Conservation (phyloP, 2,888 invertebrate genomes). For the Germaria angustata region DNA sequence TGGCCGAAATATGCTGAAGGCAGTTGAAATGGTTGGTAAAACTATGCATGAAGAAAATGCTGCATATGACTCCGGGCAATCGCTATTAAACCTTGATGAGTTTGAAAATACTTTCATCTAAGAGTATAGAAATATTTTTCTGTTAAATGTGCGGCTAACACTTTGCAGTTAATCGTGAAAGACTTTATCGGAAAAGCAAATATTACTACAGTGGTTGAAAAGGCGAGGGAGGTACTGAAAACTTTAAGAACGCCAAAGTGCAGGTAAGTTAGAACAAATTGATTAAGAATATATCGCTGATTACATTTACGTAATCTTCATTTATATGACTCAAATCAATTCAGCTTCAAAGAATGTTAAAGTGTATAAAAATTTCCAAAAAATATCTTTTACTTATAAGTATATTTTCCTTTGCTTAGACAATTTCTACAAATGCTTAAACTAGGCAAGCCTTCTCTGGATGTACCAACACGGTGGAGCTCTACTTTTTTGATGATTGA, state of each 20-base stretch:
- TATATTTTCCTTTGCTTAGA: neutral
- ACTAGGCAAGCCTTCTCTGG: too few species aligned
- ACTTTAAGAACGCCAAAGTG: neutral
- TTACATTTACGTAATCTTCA: too few species aligned
- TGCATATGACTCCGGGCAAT: neutral
- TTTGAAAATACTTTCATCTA: neutral
- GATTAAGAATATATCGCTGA: too few species aligned
- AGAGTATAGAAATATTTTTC: neutral
- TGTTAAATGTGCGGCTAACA: neutral
- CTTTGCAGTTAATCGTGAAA: neutral
- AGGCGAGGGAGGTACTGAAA: neutral
- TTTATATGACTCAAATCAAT: too few species aligned
- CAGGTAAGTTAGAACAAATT: neutral
- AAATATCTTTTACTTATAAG: neutral
- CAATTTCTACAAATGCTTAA: neutral
- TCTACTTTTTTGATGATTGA: neutral
- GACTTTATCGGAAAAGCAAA: neutral
- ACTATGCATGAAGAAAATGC: neutral
- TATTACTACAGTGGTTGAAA: neutral
- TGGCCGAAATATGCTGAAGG: neutral
- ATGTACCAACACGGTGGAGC: too few species aligned
- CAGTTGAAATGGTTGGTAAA: neutral
- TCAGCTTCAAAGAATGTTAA: too few species aligned
- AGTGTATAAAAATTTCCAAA: too few species aligned
- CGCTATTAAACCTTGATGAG: neutral